These are phyloP conservation scores for Pomatorhinus ruficollis DNA, from an alignment of 2,113 vertebrate genomes.

Conservation along the genomic window DNA sequence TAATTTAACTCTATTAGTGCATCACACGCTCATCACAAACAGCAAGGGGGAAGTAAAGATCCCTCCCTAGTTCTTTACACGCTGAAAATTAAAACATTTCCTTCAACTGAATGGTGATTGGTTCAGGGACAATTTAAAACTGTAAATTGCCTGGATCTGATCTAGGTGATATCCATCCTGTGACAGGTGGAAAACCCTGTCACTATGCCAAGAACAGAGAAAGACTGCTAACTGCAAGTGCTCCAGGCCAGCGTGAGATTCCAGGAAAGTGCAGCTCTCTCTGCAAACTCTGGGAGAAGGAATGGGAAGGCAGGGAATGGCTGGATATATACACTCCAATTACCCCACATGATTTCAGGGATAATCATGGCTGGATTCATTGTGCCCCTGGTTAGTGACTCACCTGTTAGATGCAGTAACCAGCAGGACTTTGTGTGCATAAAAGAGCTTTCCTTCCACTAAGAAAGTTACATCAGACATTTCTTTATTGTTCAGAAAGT, in stretches of 20 bases:
- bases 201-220: neutral
- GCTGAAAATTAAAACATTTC: neutral
- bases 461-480: constrained; percentile 97
- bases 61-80: neutral
- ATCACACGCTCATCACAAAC: neutral
- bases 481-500: constrained; percentile 95
- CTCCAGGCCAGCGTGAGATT: neutral
- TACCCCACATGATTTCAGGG: neutral
- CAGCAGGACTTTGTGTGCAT: constrained; percentile 95
- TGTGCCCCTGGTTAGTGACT: neutral
- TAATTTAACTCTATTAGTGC: neutral
- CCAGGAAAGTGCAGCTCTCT: neutral
- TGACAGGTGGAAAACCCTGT: neutral
- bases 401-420: constrained; percentile 95
- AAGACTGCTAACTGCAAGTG: neutral
- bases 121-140: neutral
- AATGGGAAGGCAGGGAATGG: neutral
- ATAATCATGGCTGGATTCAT: neutral
- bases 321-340: neutral
- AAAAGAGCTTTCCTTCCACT: constrained; percentile 93
- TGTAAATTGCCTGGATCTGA: neutral
- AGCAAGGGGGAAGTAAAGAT: neutral
- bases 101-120: neutral
- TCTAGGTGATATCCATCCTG: neutral
- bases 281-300: neutral